These are phyloP conservation scores for Dryocosmus kuriphilus DNA, from an alignment of 2,888 invertebrate genomes.

Conservation along the genomic window DNA sequence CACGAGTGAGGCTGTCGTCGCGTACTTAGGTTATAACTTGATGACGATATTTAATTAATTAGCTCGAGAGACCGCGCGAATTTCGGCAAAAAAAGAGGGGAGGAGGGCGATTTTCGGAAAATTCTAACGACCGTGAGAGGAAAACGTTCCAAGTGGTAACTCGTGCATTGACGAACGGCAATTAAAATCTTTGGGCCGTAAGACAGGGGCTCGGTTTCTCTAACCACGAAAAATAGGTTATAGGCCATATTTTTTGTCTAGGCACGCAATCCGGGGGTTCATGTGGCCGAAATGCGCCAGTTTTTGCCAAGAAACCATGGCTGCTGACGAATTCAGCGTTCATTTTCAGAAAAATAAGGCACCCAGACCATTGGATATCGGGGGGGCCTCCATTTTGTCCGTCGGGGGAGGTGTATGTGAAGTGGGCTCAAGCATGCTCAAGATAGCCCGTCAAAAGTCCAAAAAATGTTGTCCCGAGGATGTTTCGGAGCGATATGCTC, in stretches of 20 bases:
- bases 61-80: conserved; percentile 63
- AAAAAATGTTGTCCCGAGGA: conserved; percentile 48
- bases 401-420: conserved; percentile 78
- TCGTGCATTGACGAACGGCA: conserved; percentile 65
- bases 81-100: background rate
- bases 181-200: conserved; percentile 68
- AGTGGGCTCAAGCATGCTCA: conserved; percentile 75
- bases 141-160: conserved; percentile 53
- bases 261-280: conserved; percentile 39
- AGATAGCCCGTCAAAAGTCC: conserved; percentile 72
- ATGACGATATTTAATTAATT: conserved; percentile 41
- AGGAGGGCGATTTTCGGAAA: conserved; percentile 56
- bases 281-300: conserved; percentile 50
- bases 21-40: conserved; percentile 58
- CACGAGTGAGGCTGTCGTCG: conserved; percentile 64
- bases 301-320: conserved; percentile 47
- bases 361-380: conserved; percentile 71
- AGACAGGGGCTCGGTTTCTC: conserved; percentile 64
- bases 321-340: conserved; percentile 55
- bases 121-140: conserved; percentile 35
- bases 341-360: conserved; percentile 68
- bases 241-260: conserved; percentile 57
- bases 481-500: background rate
- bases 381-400: conserved; percentile 78
- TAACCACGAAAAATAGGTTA: conserved; percentile 69